Conservation (phyloP, 2,113 vertebrate genomes). For the Sinocyclocheilus anophthalmus region DNA sequence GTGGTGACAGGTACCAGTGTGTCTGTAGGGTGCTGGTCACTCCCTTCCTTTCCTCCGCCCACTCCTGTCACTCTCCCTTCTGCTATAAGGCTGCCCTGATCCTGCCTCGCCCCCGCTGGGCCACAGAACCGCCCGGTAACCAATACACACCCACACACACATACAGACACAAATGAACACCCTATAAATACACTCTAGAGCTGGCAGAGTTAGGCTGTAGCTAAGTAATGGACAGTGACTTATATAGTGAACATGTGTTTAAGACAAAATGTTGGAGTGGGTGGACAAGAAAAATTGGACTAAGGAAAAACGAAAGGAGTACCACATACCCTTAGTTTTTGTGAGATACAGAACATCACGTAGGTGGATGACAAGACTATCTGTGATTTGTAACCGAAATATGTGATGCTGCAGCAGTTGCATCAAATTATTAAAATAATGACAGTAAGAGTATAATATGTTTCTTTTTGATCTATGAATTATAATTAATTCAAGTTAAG, state of each 20-base stretch:
- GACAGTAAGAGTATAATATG: neutral
- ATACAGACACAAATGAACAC: slow-evolving; percentile 43
- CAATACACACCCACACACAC: slow-evolving; percentile 41
- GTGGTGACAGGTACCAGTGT: slow-evolving; percentile 52
- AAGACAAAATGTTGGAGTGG: slow-evolving; percentile 37
- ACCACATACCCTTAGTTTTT: neutral
- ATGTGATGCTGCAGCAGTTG: slow-evolving; percentile 12
- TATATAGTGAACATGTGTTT: slow-evolving; percentile 50
- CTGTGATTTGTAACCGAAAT: slow-evolving; percentile 31
- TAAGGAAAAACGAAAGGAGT: slow-evolving; percentile 24
- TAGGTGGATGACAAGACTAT: neutral
- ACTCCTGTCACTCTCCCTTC: slow-evolving; percentile 29
- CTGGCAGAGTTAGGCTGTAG: slow-evolving; percentile 42
- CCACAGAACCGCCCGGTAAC: slow-evolving; percentile 29
- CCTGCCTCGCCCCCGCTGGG: slow-evolving; percentile 38
- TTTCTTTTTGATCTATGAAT: neutral
- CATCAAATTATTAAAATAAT: too few species aligned
- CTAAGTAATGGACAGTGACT: slow-evolving; percentile 49
- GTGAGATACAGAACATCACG: neutral
- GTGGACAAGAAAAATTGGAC: slow-evolving; percentile 33
- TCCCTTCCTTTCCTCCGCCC: slow-evolving; percentile 36
- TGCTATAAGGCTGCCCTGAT: slow-evolving; percentile 40
- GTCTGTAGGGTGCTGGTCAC: slow-evolving; percentile 19
- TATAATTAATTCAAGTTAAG: neutral
- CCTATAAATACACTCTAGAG: slow-evolving; percentile 53